A percentile compares a stretch with the other conserved stretches of the same genome.
These are phyloP conservation scores for Leptosomus discolor DNA, from an alignment of 2,113 vertebrate genomes.

Conservation along the genomic window DNA sequence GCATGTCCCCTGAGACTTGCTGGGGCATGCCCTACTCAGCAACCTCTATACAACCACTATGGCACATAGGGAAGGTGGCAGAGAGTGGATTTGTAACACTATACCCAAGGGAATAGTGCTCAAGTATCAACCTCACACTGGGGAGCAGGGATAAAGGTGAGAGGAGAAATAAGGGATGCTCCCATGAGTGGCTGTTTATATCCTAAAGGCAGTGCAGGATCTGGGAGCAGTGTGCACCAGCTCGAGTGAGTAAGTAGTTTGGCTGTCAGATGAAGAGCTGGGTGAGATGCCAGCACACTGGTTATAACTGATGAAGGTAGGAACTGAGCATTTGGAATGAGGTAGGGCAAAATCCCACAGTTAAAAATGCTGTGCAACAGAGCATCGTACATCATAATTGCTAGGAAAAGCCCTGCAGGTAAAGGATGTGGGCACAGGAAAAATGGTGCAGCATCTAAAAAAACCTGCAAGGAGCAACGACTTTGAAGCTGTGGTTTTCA, in stretches of 20 bases:
- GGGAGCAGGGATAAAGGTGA: neutral
- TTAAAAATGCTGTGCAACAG: neutral
- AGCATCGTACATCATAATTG: neutral
- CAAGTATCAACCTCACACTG: neutral
- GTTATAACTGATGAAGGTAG: neutral
- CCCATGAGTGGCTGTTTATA: neutral
- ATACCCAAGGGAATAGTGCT: neutral
- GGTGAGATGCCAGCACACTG: neutral
- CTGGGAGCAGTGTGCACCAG: neutral
- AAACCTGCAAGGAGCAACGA: neutral
- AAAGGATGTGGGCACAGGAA: slow-evolving; percentile 23
- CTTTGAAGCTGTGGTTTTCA: slow-evolving; percentile 23
- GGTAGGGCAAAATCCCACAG: neutral
- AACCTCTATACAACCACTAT: neutral
- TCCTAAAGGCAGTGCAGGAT: neutral
- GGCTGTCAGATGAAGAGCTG: slow-evolving; percentile 4
- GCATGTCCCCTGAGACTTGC: neutral
- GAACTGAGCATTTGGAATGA: neutral
- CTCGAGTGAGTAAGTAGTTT: neutral
- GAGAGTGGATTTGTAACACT: neutral
- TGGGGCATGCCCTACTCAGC: neutral
- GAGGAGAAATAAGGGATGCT: neutral
- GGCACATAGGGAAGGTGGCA: neutral
- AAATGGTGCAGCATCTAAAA: slow-evolving; percentile 22
- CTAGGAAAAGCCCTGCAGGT: slow-evolving; percentile 18